phyloP scores from a whole-genome alignment of 1,140 invertebrate species.

The Bombus confusus region DNA sequence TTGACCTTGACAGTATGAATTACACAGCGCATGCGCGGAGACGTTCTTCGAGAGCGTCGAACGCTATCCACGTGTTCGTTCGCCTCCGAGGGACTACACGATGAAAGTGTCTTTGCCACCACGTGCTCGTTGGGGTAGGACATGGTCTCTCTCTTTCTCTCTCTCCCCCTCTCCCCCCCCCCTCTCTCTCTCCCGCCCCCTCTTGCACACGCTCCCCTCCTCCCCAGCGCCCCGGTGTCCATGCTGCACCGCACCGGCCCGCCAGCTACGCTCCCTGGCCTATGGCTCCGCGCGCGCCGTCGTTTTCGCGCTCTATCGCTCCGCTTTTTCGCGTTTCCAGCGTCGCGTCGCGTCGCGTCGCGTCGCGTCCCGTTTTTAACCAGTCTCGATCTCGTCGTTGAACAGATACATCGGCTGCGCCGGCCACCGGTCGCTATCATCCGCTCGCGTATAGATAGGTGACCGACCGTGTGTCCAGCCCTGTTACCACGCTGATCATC shows the following conservation, averaged over 20 bases:
- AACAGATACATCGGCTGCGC: not conserved
- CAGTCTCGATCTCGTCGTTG: slow-evolving; percentile 17
- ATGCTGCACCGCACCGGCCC: slow-evolving; percentile 16
- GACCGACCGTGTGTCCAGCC: not conserved
- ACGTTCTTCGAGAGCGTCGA: slow-evolving; percentile 75
- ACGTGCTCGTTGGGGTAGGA: slow-evolving; percentile 79
- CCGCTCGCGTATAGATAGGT: too few relatives aligned
- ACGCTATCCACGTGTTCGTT: slow-evolving; percentile 76
- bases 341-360: slow-evolving; percentile 22
- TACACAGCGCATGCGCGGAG: slow-evolving; percentile 74
- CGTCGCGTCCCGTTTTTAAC: slow-evolving; percentile 14
- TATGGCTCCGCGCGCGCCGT: slow-evolving; percentile 10
- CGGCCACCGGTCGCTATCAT: not conserved
- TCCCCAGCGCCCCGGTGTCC: not conserved
- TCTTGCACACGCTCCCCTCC: slow-evolving; percentile 30
- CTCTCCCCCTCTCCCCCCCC: slow-evolving; percentile 46
- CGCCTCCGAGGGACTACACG: slow-evolving; percentile 65
- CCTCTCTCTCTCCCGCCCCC: slow-evolving; percentile 40
- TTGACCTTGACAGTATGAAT: slow-evolving; percentile 71
- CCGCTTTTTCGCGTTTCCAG: slow-evolving; percentile 39
- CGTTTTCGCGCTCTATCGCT: slow-evolving; percentile 46
- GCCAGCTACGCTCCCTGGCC: slow-evolving; percentile 19
- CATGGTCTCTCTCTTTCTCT: slow-evolving; percentile 72
- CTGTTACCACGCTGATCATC: not conserved
- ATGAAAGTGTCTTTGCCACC: slow-evolving; percentile 76